These are phyloP conservation scores for Montipora capricornis DNA, from an alignment of 64 coral and sea anemone genomes.

Conservation along the genomic window DNA sequence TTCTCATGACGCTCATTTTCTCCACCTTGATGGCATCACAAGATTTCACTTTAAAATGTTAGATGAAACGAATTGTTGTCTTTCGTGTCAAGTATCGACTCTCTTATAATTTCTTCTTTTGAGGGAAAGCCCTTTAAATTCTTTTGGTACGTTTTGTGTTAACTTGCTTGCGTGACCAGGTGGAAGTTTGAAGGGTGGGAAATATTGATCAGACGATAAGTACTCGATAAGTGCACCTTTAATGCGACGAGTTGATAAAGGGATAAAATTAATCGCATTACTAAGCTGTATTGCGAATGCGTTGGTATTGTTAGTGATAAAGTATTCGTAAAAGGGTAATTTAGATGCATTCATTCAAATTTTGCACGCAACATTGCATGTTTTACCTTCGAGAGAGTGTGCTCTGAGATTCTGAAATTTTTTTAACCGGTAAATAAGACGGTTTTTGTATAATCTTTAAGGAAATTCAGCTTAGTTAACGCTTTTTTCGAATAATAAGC, in stretches of 20 bases:
- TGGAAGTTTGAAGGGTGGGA: background rate
- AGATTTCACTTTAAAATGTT: too few relatives aligned
- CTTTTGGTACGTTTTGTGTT: background rate
- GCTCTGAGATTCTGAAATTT: background rate
- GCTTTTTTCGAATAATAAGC: background rate
- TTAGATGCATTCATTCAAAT: background rate
- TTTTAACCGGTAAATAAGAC: background rate
- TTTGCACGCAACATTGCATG: slow-evolving; percentile 25
- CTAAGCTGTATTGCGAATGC: background rate
- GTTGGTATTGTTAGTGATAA: background rate
- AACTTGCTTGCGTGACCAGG: background rate
- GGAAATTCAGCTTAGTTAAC: background rate
- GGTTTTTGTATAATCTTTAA: background rate
- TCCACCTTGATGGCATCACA: too few relatives aligned
- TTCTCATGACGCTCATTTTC: too few relatives aligned
- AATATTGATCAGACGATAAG: background rate
- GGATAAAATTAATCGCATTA: slow-evolving; percentile 14
- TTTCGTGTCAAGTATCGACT: background rate
- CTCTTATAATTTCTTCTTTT: background rate
- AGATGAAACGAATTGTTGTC: background rate
- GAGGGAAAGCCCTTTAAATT: background rate
- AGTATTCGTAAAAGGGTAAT: background rate
- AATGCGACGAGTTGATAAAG: background rate
- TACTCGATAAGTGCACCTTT: background rate
- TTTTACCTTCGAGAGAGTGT: background rate